Percentiles rank a stretch among this genome's conserved stretches.
Conservation (phyloP, 2,888 invertebrate genomes). For the Spodoptera picta region DNA sequence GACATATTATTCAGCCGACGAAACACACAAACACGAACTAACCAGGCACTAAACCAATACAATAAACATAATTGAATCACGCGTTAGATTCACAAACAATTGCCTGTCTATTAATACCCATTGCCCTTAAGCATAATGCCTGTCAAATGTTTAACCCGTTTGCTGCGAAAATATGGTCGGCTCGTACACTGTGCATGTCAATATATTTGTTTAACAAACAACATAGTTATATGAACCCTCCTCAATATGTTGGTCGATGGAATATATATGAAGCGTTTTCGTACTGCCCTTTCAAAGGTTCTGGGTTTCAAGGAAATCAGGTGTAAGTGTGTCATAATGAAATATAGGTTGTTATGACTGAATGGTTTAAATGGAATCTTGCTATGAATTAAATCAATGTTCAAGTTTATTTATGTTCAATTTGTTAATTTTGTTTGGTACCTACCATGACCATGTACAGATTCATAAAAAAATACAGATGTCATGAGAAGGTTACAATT, state of each 20-base stretch:
- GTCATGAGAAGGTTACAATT: no score
- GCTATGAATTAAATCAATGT: no score
- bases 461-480: neutral
- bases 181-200: constrained; percentile 37
- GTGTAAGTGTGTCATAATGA: no score
- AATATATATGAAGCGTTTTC: constrained; percentile 34
- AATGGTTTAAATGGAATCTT: no score
- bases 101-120: constrained; percentile 32
- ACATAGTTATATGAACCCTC: constrained; percentile 53
- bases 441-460: neutral
- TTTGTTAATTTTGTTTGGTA: no score
- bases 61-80: constrained; percentile 30
- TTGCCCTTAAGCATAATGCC: constrained; percentile 38
- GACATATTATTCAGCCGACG: neutral
- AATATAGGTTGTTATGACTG: no score
- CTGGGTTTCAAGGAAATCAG: constrained; percentile 8
- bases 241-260: constrained; percentile 48
- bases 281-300: constrained; percentile 22
- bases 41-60: constrained; percentile 21
- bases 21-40: constrained; percentile 2
- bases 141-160: constrained; percentile 40
- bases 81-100: constrained; percentile 27
- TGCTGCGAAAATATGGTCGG: constrained; percentile 49
- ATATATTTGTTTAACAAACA: constrained; percentile 51
- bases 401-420: no score